Evolutionary conservation across 2,797 vertebrate genomes (phyloP), one percentile per base, ranked within the genome.

Genomic region (Acipenser oxyrinchus): DNA sequence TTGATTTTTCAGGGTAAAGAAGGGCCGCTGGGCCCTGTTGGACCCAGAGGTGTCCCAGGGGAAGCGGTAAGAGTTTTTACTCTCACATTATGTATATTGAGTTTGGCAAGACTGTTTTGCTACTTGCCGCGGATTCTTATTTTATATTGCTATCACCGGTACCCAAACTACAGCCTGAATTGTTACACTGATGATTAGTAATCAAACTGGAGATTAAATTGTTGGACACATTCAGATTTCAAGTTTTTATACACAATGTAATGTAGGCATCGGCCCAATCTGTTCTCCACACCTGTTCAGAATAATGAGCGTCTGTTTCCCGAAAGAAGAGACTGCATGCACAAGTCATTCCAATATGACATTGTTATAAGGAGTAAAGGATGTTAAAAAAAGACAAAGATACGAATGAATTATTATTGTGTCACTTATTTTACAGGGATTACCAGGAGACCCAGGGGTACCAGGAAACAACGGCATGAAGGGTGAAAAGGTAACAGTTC

Each of bases 401-500:
- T 37, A 37, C 4, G 37, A 37, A 37, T 37, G 37, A 4, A 37
- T 0, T 37, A 37, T 37, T 37, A 37, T 37, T 37, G 37, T 37
- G 37, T 37, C 37, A 37, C 37, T 37, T 37, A 37, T 84, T 87
- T 84, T 88, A 77, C 82, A 98, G 95, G 95, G 95, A 48, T 87
- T 90, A 70, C 80, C 82, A 66, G 94, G 94, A 84, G 87, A 91
- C 66, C 82, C 87, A 0, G 95, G 95, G 65, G 76, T 77, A 66
- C 84, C 86, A 55, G 96, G 93, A 78, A 90, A 81, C 79, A 89
- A 92, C 75, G 96, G 95, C 72, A 77, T 80, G 68, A 98, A 94
- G 91, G 96, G 96, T 87, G 91, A 94, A 72, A 98, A 98, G 94
- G 96, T 96, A 89, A 11, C 74, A 50, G 59, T 67, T 50, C 37